phyloP scores from a whole-genome alignment of 2,797 vertebrate genomes.

The Enteromius paludinosus region DNA sequence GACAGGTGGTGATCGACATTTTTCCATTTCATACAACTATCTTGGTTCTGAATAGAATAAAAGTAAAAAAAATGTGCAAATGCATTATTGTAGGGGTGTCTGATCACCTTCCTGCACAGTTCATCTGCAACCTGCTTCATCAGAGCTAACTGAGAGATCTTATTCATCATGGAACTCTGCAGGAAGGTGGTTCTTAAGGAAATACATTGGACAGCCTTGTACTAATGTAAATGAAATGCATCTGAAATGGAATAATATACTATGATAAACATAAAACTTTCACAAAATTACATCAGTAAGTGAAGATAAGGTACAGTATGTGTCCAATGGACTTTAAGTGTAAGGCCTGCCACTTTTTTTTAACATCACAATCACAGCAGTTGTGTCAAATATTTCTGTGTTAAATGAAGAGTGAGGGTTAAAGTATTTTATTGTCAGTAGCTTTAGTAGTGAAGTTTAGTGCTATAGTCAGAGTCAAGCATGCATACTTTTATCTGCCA shows the following conservation, averaged over 20 bases:
- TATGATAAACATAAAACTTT: background rate
- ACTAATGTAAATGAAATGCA: background rate
- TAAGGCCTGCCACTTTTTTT: conserved; percentile 45
- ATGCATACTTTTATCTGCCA: conserved; percentile 37
- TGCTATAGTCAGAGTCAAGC: conserved; percentile 25
- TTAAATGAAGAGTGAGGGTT: conserved; percentile 13
- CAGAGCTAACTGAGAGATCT: background rate
- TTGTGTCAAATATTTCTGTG: background rate
- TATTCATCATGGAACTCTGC: background rate
- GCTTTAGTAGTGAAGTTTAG: conserved; percentile 12
- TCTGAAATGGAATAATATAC: background rate
- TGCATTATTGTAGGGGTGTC: background rate
- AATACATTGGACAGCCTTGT: background rate
- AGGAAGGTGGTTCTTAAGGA: background rate
- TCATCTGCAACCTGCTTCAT: background rate
- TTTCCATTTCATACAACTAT: background rate
- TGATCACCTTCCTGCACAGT: background rate
- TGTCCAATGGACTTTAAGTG: background rate
- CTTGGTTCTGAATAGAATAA: conserved; percentile 3
- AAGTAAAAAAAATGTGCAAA: background rate
- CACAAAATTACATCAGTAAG: background rate
- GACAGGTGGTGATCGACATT: background rate
- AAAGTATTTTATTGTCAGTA: conserved; percentile 19
- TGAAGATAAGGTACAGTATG: background rate
- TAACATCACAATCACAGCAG: background rate